Evolutionary conservation across 2,113 vertebrate species (phyloP).

Genomic region (Syngnathus floridae): DNA sequence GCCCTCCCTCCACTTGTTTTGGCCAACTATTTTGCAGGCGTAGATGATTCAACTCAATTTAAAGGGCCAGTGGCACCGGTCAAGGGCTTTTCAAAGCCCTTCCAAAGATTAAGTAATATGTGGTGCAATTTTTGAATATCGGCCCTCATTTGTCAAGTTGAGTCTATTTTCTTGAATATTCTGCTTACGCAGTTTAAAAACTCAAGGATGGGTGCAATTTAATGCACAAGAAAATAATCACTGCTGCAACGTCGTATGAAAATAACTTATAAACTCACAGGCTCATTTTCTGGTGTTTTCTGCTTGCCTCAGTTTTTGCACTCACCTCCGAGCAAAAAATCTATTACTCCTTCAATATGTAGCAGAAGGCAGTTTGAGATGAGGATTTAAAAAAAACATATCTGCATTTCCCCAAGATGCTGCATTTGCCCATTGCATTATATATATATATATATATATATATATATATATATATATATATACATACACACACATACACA

Average conservation of each 20-base stretch:
- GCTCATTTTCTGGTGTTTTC: background rate
- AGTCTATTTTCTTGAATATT: background rate
- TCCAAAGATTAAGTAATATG: background rate
- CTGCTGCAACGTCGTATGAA: background rate
- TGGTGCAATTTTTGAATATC: background rate
- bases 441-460: background rate
- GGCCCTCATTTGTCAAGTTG: background rate
- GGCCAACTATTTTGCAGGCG: slow-evolving; percentile 39
- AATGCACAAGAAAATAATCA: background rate
- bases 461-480: background rate
- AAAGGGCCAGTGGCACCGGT: slow-evolving; percentile 20
- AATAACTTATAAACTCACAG: too few species aligned
- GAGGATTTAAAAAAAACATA: background rate
- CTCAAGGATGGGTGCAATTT: background rate
- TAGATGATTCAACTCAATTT: slow-evolving; percentile 7
- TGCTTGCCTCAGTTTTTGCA: background rate
- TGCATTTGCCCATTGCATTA: background rate
- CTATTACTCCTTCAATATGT: background rate
- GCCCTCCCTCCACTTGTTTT: slow-evolving; percentile 45
- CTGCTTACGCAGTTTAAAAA: background rate
- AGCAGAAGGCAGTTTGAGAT: background rate
- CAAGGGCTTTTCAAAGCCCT: background rate
- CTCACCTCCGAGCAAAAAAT: background rate
- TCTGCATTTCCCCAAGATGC: background rate
- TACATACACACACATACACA: too few species aligned